phyloP scores from a whole-genome alignment of 1,140 invertebrate genomes.

The Lepidurus apus region DNA sequence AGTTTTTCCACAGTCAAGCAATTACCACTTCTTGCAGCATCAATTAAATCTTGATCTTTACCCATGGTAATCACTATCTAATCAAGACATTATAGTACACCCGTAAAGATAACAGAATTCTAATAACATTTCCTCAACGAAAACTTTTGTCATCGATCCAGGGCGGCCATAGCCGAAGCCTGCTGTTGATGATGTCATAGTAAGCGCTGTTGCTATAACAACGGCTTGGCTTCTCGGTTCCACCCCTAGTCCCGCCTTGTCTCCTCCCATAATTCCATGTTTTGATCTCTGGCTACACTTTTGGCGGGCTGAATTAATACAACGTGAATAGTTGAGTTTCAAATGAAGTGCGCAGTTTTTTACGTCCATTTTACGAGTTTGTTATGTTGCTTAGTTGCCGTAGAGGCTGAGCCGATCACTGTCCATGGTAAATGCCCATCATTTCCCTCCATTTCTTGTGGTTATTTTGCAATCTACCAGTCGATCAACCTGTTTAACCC shows the following conservation, averaged over 20 bases:
- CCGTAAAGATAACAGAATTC: conserved; percentile 45
- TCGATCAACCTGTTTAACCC: not conserved
- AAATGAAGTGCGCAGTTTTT: conserved; percentile 2
- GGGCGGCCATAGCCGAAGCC: conserved; percentile 47
- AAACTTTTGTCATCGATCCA: conserved; percentile 65
- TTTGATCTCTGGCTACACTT: not conserved
- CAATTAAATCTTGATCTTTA: conserved; percentile 91
- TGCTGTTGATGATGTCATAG: conserved; percentile 1
- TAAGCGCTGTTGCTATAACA: not conserved
- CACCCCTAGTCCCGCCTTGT: not conserved
- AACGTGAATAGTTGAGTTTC: not conserved
- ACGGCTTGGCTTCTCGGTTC: not conserved
- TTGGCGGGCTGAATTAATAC: not conserved
- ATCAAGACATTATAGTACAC: conserved; percentile 44
- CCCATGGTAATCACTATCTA: conserved; percentile 62
- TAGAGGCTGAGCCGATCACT: not conserved
- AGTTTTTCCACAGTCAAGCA: conserved; percentile 83
- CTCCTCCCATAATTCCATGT: not conserved
- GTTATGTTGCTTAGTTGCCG: not conserved
- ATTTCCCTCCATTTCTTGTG: not conserved
- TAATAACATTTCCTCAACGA: conserved; percentile 55
- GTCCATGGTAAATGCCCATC: not conserved
- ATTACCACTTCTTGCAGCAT: conserved; percentile 88
- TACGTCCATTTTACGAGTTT: not conserved
- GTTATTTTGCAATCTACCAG: not conserved